Evolutionary conservation across 2,888 invertebrate species (phyloP).

Genomic region (Leptinotarsa haldemani): DNA sequence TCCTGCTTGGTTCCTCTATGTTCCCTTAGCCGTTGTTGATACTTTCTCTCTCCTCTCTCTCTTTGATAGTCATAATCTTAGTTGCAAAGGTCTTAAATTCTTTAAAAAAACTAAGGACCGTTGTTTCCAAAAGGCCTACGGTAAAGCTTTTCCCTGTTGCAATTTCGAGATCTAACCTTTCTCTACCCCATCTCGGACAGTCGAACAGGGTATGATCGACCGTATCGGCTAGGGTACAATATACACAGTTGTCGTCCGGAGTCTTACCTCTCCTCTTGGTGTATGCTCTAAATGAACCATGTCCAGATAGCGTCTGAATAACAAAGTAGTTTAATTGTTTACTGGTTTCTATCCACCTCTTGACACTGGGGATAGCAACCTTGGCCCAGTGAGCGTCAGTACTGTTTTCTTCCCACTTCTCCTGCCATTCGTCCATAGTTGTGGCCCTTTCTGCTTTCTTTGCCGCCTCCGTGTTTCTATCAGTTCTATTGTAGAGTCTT

Average conservation of each 20-base stretch:
- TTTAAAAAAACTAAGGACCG: too few species aligned
- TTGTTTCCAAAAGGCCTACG: too few species aligned
- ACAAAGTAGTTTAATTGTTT: neutral
- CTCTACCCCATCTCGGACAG: slow-evolving; percentile 25
- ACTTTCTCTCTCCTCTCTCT: too few species aligned
- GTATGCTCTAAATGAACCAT: slow-evolving; percentile 27
- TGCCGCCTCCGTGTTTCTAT: neutral
- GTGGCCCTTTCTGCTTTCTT: neutral
- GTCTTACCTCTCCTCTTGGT: slow-evolving; percentile 30
- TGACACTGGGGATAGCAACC: neutral
- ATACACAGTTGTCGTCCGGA: slow-evolving; percentile 16
- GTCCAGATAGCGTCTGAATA: neutral
- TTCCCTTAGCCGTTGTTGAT: too few species aligned
- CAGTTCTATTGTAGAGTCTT: neutral
- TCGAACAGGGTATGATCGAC: slow-evolving; percentile 31
- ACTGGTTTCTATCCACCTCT: neutral
- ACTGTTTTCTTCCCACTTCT: neutral
- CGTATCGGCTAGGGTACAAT: slow-evolving; percentile 27
- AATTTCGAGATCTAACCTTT: neutral
- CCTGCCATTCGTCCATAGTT: neutral
- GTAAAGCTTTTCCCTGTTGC: too few species aligned
- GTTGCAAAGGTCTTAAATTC: too few species aligned
- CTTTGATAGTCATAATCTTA: too few species aligned
- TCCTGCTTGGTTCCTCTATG: too few species aligned
- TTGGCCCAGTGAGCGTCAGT: neutral